A percentile compares a stretch with the other conserved stretches of the same genome.
phyloP scores from a whole-genome alignment of 2,797 vertebrate genomes.

The Pangasius djambal region DNA sequence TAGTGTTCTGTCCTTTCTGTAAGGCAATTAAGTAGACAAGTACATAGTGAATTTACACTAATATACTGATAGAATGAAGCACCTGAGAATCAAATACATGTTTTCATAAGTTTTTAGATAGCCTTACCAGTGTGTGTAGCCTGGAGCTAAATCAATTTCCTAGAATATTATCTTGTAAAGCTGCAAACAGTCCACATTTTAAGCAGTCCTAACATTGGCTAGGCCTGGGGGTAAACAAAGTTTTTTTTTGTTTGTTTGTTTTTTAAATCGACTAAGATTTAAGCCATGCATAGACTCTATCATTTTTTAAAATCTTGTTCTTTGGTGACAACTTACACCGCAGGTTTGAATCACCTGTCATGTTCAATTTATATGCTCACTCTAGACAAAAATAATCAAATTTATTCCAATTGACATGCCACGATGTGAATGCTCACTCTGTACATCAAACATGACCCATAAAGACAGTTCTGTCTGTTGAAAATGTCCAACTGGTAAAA shows the following conservation, averaged over 20 bases:
- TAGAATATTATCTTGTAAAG: neutral
- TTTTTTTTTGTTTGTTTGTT: neutral
- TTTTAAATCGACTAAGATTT: neutral
- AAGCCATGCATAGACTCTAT: neutral
- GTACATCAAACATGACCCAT: neutral
- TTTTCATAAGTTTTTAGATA: neutral
- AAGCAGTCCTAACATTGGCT: neutral
- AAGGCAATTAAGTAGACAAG: neutral
- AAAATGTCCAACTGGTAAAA: constrained; percentile 6
- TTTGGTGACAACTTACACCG: neutral
- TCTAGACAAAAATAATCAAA: neutral
- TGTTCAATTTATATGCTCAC: neutral
- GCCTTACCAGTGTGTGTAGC: neutral
- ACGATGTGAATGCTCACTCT: neutral
- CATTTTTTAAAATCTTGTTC: neutral
- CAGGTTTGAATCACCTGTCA: neutral
- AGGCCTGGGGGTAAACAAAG: neutral
- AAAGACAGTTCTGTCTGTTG: neutral
- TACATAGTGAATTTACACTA: neutral
- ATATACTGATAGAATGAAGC: neutral
- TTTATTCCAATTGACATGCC: neutral
- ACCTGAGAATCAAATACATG: neutral
- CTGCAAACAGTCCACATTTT: neutral
- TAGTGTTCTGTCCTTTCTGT: neutral
- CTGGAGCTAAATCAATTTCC: neutral